Evolutionary conservation across 1,140 invertebrate species (phyloP), one percentile per base, ranked within the genome.

Genomic region (Helicoverpa armigera): DNA sequence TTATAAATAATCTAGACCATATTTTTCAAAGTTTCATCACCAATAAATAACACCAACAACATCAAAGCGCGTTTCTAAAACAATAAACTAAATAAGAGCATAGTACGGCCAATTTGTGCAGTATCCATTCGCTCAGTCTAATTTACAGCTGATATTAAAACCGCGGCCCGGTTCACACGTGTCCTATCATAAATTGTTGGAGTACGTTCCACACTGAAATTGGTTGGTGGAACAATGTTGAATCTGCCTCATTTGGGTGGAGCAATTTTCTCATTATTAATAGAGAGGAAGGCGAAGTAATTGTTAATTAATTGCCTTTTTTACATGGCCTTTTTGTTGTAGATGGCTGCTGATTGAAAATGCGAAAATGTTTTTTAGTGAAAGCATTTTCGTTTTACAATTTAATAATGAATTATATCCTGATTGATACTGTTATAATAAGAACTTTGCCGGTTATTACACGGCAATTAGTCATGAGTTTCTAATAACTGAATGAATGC

Each of bases 141-240:
- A 84, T 81, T 85, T 85, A 87, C 79, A 84, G 65, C 82, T 53
- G 82, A 87, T 83, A 87, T 83, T 85, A 83, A 85, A 85, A 80
- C 83, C 83, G 70, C 83, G 80, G 70, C 51, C 58, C 75, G 83
- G 51, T 83, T 83, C 83, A 85, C 83, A 82, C 83, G 83, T 85
- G 79, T 70, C 81, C 81, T 65, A 53, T 78, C 83, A 85, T 85
- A 85, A 85, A 85, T 85, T 81, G 51, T 67, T 67, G 23, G 82
- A 70, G 79, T 72, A 80, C 53, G 67, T 79, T 80, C 70, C 60
- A 58, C 65, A 69, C 18, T 67, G 78, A 82, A 82, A 79, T 82
- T 79, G 81, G 81, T 43, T 54, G 53, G 48, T 53, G 48, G 80
- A 63, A 82, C 81, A 79, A 63, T 67, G 69, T 79, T 79, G 58